A percentile compares a stretch with the other conserved stretches of the same genome.
phyloP scores from a whole-genome alignment of 2,113 vertebrate genomes.

The Hydrochoerus hydrochaeris region DNA sequence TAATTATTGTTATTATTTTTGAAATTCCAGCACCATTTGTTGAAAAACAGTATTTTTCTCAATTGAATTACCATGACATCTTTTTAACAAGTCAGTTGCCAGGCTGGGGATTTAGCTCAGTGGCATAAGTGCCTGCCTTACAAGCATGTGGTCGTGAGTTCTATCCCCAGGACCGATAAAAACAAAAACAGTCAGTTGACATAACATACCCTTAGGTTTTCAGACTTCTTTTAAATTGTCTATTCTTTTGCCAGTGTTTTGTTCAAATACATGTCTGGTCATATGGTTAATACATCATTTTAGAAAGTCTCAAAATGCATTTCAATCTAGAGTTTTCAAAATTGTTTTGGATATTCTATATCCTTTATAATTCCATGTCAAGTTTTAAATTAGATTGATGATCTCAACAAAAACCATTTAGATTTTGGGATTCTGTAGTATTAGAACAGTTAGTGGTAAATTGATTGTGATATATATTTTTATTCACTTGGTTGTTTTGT shows the following conservation, averaged over 20 bases:
- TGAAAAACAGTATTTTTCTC: not conserved
- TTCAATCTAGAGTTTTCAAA: not conserved
- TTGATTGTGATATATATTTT: not conserved
- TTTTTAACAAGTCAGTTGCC: conserved; percentile 7
- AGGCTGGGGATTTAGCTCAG: no score
- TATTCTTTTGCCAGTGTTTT: not conserved
- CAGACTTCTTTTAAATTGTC: not conserved
- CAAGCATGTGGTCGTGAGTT: no score
- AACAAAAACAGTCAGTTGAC: no score
- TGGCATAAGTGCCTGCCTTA: no score
- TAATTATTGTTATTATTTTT: not conserved
- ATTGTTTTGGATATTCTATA: not conserved
- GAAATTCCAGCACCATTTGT: not conserved
- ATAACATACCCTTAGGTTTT: not conserved
- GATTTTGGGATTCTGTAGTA: not conserved
- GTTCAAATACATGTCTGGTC: not conserved
- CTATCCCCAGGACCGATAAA: no score
- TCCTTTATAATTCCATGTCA: not conserved
- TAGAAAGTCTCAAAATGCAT: not conserved
- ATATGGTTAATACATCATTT: not conserved
- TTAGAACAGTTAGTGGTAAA: not conserved
- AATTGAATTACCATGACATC: not conserved
- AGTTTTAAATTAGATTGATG: conserved; percentile 2
- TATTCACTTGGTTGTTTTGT: not conserved
- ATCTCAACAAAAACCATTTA: not conserved